Conservation (phyloP, 2,888 invertebrate genomes). For the Melipona bicolor region DNA sequence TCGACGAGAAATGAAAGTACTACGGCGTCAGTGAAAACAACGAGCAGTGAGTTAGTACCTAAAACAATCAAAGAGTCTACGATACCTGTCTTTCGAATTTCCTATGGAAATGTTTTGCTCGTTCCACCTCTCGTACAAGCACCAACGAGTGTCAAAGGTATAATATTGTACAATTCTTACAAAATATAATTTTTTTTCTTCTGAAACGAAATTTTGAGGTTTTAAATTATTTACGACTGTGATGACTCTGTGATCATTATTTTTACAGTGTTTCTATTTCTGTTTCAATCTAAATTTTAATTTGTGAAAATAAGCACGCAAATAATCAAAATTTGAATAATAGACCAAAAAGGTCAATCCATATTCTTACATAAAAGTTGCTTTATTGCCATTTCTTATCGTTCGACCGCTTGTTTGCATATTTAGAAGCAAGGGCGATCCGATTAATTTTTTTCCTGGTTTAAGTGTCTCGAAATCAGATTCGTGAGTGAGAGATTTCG, state of each 20-base stretch:
- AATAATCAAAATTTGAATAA: neutral
- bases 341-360: neutral
- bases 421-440: neutral
- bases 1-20: neutral
- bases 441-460: neutral
- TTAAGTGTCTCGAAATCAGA: neutral
- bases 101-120: neutral
- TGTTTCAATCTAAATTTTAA: too few relatives aligned
- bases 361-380: neutral
- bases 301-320: too few relatives aligned
- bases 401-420: neutral
- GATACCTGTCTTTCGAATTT: conserved; percentile 2
- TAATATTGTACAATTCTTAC: neutral
- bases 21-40: neutral
- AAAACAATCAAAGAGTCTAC: neutral
- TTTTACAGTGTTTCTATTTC: too few relatives aligned
- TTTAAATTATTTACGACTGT: neutral
- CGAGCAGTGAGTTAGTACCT: neutral
- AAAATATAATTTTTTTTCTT: neutral
- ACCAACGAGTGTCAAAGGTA: conserved; percentile 1
- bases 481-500: neutral
- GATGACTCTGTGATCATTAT: too few relatives aligned
- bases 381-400: neutral
- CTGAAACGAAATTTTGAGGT: neutral
- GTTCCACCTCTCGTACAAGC: neutral